Evolutionary conservation across 2,113 vertebrate species (phyloP).

Genomic region (Pterocles orientalis): DNA sequence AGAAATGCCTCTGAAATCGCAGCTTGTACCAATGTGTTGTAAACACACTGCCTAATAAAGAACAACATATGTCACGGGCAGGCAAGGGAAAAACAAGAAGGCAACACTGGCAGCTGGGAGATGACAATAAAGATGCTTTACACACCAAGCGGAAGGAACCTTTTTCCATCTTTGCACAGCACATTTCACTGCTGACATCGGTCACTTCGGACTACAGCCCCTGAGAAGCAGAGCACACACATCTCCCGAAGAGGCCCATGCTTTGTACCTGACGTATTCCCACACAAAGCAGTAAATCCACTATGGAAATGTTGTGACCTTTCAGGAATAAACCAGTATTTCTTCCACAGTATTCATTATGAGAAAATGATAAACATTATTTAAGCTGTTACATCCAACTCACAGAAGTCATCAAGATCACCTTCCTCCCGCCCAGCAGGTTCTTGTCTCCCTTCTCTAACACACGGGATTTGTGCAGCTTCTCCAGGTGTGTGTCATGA

Average conservation of each 20-base stretch:
- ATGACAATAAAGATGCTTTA: neutral
- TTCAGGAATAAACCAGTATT: neutral
- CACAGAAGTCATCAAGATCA: neutral
- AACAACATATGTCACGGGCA: neutral
- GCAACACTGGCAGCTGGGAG: neutral
- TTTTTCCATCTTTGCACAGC: neutral
- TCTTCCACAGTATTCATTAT: neutral
- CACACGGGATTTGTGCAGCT: neutral
- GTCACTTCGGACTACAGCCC: neutral
- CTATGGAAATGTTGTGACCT: neutral
- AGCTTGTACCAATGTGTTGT: neutral
- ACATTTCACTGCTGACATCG: neutral
- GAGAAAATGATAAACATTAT: neutral
- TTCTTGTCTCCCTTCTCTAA: neutral
- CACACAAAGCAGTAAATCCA: neutral
- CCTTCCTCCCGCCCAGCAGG: neutral
- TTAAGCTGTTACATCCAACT: neutral
- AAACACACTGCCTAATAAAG: neutral
- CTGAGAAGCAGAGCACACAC: neutral
- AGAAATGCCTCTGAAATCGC: neutral
- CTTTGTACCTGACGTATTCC: neutral
- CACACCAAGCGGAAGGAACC: neutral
- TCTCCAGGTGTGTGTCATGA: neutral
- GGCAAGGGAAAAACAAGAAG: neutral
- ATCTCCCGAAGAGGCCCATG: neutral